Percentiles rank a stretch among this genome's conserved stretches.
phyloP scores from a whole-genome alignment of 2,113 vertebrate species.

The Micronycteris hirsuta region DNA sequence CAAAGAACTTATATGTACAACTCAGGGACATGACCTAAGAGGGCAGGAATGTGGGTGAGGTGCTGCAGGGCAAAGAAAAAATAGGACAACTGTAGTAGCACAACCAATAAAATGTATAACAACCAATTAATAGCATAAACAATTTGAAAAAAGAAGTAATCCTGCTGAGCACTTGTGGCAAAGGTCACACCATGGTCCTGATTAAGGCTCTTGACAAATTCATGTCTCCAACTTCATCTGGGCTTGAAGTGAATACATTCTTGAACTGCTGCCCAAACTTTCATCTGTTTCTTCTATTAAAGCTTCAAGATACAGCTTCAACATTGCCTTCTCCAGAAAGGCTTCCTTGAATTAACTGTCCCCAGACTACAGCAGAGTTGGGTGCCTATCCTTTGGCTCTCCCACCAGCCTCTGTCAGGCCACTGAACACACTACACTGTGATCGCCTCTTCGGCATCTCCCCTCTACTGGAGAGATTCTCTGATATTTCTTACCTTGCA shows the following conservation, averaged over 20 bases:
- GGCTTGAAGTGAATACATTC: background rate
- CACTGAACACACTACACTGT: background rate
- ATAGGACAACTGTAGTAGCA: too few relatives aligned
- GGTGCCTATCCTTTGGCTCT: background rate
- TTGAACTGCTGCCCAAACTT: background rate
- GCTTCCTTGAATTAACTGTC: background rate
- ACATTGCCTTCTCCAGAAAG: background rate
- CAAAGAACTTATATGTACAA: too few relatives aligned
- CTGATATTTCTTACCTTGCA: background rate
- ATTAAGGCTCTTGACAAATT: background rate
- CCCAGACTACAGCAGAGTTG: background rate
- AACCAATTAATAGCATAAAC: too few relatives aligned
- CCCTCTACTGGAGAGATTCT: background rate
- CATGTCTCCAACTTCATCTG: background rate
- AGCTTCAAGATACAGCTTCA: background rate
- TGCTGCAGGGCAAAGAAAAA: too few relatives aligned
- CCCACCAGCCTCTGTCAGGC: background rate
- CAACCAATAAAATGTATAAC: too few relatives aligned
- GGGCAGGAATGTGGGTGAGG: too few relatives aligned
- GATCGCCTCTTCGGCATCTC: background rate
- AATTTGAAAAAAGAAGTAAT: too few relatives aligned
- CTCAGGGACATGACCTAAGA: too few relatives aligned
- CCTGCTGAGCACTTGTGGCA: background rate
- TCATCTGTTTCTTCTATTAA: background rate
- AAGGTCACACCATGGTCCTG: background rate